These are phyloP conservation scores for Palythoa grandiflora DNA, from an alignment of 92 coral and sea anemone genomes.

Conservation along the genomic window DNA sequence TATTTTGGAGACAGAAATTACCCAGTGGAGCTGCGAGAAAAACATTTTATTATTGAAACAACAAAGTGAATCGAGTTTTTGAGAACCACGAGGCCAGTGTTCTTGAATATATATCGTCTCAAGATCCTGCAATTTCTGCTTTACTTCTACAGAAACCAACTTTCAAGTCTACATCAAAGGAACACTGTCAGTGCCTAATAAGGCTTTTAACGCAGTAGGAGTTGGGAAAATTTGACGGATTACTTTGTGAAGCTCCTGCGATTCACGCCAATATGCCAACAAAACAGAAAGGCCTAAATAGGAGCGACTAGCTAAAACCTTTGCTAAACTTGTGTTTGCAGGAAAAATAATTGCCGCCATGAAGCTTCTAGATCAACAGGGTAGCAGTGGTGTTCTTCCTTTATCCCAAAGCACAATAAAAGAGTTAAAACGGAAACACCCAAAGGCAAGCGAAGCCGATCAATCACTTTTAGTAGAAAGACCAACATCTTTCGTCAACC, in stretches of 20 bases:
- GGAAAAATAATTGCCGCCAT: too few species aligned
- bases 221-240: too few species aligned
- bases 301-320: too few species aligned
- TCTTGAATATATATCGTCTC: conserved; percentile 50
- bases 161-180: too few species aligned
- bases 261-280: too few species aligned
- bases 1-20: conserved; percentile 54
- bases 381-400: conserved; percentile 53
- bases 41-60: conserved; percentile 48
- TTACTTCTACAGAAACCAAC: conserved; percentile 2
- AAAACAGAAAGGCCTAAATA: too few species aligned
- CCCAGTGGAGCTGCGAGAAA: conserved; percentile 66
- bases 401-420: conserved; percentile 51
- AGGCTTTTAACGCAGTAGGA: too few species aligned
- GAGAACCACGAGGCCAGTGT: conserved; percentile 35
- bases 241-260: too few species aligned
- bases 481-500: conserved; percentile 30
- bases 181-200: too few species aligned
- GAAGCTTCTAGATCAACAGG: conserved; percentile 61
- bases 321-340: too few species aligned
- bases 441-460: conserved; percentile 48
- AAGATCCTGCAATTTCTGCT: neutral
- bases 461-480: conserved; percentile 38
- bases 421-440: conserved; percentile 56
- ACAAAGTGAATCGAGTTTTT: conserved; percentile 58